Evolutionary conservation across 2,113 vertebrate genomes (phyloP), one percentile per base, ranked within the genome.

Genomic region (Paralichthys olivaceus): DNA sequence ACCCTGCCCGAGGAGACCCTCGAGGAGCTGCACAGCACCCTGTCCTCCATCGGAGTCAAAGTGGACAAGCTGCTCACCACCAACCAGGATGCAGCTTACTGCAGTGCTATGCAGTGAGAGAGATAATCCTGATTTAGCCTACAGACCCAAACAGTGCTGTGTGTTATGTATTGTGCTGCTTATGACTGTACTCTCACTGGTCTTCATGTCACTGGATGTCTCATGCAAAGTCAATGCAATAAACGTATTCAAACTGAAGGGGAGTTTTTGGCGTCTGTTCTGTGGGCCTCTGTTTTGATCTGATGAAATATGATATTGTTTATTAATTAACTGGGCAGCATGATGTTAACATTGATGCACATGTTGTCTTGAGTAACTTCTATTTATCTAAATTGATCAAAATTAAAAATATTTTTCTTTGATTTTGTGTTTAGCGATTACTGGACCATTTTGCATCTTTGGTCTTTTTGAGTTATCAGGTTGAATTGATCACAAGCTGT

Each of bases 41-140:
- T 97, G 75, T 81, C 73, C 54, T 91, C 95, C 57, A 88, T 95
- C 54, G 84, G 91, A 61, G 95, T 96, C 0, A 78, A 81, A 2
- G 87, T 91, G 0, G 77, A 93, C 0, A 94, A 91, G 87, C 93
- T 97, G 90, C 76, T 84, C 0, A 53, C 67, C 84, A 94, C 95
- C 4, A 89, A 95, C 60, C 96, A 96, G 64, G 87, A 83, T 7
- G 13, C 13, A 9, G 59, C 5, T 23, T 93, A 91, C 86, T 97
- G 96, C 89, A 70, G 81, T 2, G 6, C 45, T 62, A 87, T 91
- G 89, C 29, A 62, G 25, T 8, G n/a, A 62, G 20, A 25, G 0
- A 23, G 60, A 47, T 49, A 7, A 63, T 26, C 37, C 43, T 14
- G 53, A 53, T n/a, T 43, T 15, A 32, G 32, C 17, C 23, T n/a